phyloP scores from a whole-genome alignment of 1,140 invertebrate species.

The Zaprionus kolodkinae region DNA sequence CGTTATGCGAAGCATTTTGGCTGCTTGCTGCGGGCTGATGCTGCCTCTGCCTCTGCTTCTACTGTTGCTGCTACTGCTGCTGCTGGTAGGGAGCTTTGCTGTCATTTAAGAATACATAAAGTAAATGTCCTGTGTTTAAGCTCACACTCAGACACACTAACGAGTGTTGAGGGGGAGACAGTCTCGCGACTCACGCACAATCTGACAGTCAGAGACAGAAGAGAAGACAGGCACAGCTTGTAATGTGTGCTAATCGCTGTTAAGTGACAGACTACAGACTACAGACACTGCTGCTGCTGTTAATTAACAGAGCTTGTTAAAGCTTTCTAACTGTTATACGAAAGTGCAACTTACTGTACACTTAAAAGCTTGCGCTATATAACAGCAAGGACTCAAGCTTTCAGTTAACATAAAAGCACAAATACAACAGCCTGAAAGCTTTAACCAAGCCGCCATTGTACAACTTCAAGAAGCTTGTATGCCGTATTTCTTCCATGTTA shows the following conservation, averaged over 20 bases:
- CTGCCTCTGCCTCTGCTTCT: background rate
- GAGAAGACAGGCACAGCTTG: background rate
- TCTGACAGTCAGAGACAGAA: constrained; percentile 14
- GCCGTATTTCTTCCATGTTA: background rate
- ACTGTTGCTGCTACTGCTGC: constrained; percentile 11
- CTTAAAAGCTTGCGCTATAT: background rate
- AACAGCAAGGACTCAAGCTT: background rate
- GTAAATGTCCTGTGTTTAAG: constrained; percentile 75
- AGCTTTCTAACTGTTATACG: background rate
- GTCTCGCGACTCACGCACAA: constrained; percentile 50
- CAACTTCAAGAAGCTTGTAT: background rate
- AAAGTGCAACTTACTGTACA: background rate
- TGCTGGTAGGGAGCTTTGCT: constrained; percentile 34
- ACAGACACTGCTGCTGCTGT: background rate
- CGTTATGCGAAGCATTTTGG: constrained; percentile 60
- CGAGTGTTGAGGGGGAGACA: constrained; percentile 28
- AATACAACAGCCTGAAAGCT: background rate
- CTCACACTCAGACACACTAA: constrained; percentile 53
- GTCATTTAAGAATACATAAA: constrained; percentile 77
- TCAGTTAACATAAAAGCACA: constrained; percentile 20
- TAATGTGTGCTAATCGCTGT: background rate
- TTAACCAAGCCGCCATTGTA: too few relatives aligned
- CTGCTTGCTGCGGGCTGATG: constrained; percentile 23
- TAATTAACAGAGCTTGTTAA: background rate
- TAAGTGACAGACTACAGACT: background rate